Evolutionary conservation across 2,888 invertebrate genomes (phyloP), one percentile per base, ranked within the genome.

Genomic region (Tyria jacobaeae): DNA sequence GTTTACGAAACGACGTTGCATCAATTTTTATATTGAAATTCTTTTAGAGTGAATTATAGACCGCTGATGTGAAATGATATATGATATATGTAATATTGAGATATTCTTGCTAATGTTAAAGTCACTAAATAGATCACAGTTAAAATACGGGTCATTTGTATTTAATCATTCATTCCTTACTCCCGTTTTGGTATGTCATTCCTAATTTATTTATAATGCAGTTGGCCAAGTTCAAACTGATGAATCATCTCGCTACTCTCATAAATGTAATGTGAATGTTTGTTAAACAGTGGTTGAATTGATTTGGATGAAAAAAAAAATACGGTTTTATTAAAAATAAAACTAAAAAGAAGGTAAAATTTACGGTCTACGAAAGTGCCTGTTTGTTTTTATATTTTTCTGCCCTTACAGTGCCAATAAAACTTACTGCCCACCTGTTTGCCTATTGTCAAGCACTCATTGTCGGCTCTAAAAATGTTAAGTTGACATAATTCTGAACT

Each of bases 1-100:
- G 87, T 82, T 85, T 81, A 78, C 80, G 76, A 77, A 80, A 66
- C 89, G 91, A 90, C 91, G 88, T 86, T 87, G 73, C 86, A 92
- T 92, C 90, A 89, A 91, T 92, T 90, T 81, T 84, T 78, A 63
- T 68, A 71, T 73, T 66, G 70, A 64, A 68, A 73, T 69, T 54
- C 14, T 41, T 64, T 68, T 76, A 56, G 35, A 67, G 63, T 66
- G 63, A 65, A 61, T 69, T 75, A 75, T 76, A 62, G 77, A 74
- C 70, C 44, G 58, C 47, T 10, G 60, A 65, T 64, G 58, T 62
- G 49, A 50, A 71, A 68, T 73, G 65, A 65, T 61, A n/a, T n/a
- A n/a, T 65, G 63, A 64, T n/a, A n/a, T n/a, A n/a, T 64, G 48
- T 54, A 49, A 21, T 47, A 6, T 5, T 50, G 51, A n/a, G n/a